These are phyloP conservation scores for Leptodirus hochenwartii DNA, from an alignment of 2,888 invertebrate genomes.

Conservation along the genomic window DNA sequence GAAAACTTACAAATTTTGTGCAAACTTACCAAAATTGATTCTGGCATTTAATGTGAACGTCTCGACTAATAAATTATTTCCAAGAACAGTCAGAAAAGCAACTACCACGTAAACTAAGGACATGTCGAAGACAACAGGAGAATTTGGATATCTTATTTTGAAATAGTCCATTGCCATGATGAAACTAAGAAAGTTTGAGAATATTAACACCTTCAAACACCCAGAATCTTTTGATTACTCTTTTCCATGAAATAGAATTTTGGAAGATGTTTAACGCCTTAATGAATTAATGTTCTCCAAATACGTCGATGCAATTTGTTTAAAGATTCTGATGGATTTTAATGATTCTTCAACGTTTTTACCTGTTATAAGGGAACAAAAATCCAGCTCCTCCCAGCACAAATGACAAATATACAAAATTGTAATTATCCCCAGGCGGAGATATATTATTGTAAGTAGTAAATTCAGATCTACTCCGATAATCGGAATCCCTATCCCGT, in stretches of 20 bases:
- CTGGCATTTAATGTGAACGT: conserved; percentile 64
- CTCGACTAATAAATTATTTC: conserved; percentile 72
- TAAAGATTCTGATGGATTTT: conserved; percentile 2
- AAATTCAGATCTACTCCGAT: too few species aligned
- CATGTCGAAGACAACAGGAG: conserved; percentile 83
- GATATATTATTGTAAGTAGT: too few species aligned
- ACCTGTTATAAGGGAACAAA: conserved; percentile 85
- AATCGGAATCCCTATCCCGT: too few species aligned
- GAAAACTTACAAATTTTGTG: not conserved
- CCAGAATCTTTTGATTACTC: too few species aligned
- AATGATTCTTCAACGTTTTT: conserved; percentile 11
- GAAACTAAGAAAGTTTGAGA: conserved; percentile 57
- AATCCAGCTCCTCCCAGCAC: conserved; percentile 79
- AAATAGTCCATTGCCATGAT: conserved; percentile 90
- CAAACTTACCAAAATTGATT: conserved; percentile 59
- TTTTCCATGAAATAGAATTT: too few species aligned
- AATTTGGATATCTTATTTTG: conserved; percentile 64
- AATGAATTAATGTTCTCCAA: too few species aligned
- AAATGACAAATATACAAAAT: conserved; percentile 54
- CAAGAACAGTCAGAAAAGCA: conserved; percentile 70
- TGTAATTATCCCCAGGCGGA: conserved; percentile 50
- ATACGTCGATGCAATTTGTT: conserved; percentile 1
- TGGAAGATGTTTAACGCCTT: too few species aligned
- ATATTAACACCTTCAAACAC: too few species aligned
- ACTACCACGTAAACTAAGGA: conserved; percentile 81